A percentile compares a stretch with the other conserved stretches of the same genome.
Evolutionary conservation across 2,797 vertebrate species (phyloP).

Genomic region (Channallabes apus): DNA sequence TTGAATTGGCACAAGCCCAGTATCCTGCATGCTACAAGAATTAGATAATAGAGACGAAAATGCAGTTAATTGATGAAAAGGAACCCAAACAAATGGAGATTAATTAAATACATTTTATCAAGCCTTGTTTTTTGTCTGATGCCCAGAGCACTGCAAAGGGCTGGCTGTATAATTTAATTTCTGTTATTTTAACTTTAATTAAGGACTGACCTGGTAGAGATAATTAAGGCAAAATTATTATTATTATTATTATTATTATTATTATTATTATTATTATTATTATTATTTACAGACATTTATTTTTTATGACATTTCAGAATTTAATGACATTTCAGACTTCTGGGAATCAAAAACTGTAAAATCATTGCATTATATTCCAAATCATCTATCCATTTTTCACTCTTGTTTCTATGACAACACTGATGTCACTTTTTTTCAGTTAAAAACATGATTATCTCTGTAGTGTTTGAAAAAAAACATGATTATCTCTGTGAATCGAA

Average conservation of each 20-base stretch:
- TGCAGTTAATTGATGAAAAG: slow-evolving; percentile 20
- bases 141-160: not conserved
- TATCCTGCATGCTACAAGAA: slow-evolving; percentile 20
- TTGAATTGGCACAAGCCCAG: slow-evolving; percentile 15
- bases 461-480: not conserved
- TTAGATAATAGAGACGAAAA: slow-evolving; percentile 29
- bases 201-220: not conserved
- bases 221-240: not conserved
- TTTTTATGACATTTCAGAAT: too few species aligned
- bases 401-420: not conserved
- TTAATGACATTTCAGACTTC: not conserved
- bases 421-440: not conserved
- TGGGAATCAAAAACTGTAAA: not conserved
- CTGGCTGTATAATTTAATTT: not conserved
- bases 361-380: not conserved
- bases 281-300: too few species aligned
- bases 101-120: slow-evolving; percentile 2
- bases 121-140: slow-evolving; percentile 4
- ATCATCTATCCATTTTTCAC: too few species aligned
- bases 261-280: too few species aligned
- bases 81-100: slow-evolving; percentile 12
- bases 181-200: slow-evolving; percentile 1
- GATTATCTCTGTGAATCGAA: not conserved
- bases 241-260: too few species aligned
- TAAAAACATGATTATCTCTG: not conserved